Evolutionary conservation across 2,113 vertebrate species (phyloP), one percentile per base, ranked within the genome.

Genomic region (Crypturellus undulatus): DNA sequence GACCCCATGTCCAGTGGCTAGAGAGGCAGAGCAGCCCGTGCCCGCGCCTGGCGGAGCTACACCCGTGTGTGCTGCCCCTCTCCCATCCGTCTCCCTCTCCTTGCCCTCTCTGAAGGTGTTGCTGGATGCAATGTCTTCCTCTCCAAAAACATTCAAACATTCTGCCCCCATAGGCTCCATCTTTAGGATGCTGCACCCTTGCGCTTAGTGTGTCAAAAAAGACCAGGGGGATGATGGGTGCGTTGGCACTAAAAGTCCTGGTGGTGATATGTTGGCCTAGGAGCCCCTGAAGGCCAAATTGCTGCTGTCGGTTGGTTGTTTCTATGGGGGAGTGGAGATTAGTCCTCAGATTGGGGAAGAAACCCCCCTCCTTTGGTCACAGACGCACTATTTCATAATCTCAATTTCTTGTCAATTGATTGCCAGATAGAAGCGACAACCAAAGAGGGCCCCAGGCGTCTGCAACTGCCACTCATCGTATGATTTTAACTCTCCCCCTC

Each of bases 361-460:
- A 95, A 93, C 94, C 94, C 43, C 1, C 59, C 94, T 91, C 84
- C 88, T 95, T 81, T 97, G 68, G 59, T 92, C 82, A 92, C 70
- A 92, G 95, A 81, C 47, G 4, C 67, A 80, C 93, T 96, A 92
- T 96, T 96, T 97, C 94, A 97, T 97, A 97, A 97, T 97, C 95
- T 95, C 96, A 95, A 97, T 97, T 96, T 97, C 97, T 97, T 97
- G 97, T 97, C 96, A 93, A 97, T 97, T 97, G 94, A 97, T 97
- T 97, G 97, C 97, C 97, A 97, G 97, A 97, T 96, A 97, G 96
- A 97, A 97, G 96, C 95, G 92, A 97, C 96, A 97, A 93, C 96
- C 96, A 97, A 97, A 96, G 96, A 97, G 97, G 95, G 96, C 94
- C 96, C 89, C 96, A 96, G 87, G 95, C 95, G 87, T 97, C 97